Conservation (phyloP, 1,140 invertebrate genomes). For the Dendroctonus valens region DNA sequence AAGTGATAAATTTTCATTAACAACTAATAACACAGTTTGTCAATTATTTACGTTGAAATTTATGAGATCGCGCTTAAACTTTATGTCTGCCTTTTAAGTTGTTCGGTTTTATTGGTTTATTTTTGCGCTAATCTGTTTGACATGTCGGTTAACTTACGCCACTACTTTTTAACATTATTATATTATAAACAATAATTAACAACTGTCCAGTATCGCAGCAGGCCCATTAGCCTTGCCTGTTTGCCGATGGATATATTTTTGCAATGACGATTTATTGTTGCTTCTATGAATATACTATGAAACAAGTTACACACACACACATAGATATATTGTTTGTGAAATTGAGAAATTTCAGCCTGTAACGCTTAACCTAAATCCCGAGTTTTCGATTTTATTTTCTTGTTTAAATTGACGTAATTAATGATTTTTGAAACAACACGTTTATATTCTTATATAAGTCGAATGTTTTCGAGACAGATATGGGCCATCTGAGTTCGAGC, state of each 20-base stretch:
- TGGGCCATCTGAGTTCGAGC: conserved; percentile 4
- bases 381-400: conserved; percentile 1
- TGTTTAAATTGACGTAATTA: conserved; percentile 14
- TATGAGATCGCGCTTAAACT: conserved; percentile 1
- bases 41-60: conserved; percentile 8
- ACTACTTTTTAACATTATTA: not conserved
- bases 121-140: conserved; percentile 10
- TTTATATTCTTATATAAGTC: conserved; percentile 7
- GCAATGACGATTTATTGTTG: conserved; percentile 8
- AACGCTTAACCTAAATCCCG: conserved; percentile 1
- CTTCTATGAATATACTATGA: conserved; percentile 6
- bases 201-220: conserved; percentile 8
- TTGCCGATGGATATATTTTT: conserved; percentile 8
- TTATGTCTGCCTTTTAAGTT: conserved; percentile 5
- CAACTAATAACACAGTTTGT: conserved; percentile 5
- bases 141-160: not conserved
- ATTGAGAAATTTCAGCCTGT: conserved; percentile 16
- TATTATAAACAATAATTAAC: conserved; percentile 14
- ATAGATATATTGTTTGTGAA: conserved; percentile 12
- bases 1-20: conserved; percentile 16
- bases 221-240: conserved; percentile 11
- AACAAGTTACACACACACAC: conserved; percentile 2
- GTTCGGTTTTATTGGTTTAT: not conserved
- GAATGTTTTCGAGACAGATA: conserved; percentile 8
- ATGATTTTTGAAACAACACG: conserved; percentile 7